phyloP scores from a whole-genome alignment of 2,113 vertebrate species.

The Sialia sialis region DNA sequence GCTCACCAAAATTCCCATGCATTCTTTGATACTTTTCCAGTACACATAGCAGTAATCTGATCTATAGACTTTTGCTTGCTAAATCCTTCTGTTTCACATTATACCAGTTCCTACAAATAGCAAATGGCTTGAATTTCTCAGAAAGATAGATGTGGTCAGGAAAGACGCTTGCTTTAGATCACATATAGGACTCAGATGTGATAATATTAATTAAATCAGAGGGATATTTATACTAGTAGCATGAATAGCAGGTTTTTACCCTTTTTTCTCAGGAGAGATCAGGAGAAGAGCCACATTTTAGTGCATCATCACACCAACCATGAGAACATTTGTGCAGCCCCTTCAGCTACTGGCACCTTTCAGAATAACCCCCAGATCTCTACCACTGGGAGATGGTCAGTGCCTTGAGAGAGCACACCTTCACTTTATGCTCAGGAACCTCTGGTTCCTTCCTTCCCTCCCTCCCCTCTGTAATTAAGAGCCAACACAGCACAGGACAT shows the following conservation, averaged over 20 bases:
- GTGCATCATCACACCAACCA: background rate
- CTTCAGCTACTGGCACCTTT: background rate
- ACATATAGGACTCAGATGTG: background rate
- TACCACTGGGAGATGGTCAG: background rate
- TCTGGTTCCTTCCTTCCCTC: background rate
- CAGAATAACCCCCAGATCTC: background rate
- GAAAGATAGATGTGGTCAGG: background rate
- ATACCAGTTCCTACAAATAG: background rate
- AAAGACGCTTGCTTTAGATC: background rate
- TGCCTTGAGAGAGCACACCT: no score
- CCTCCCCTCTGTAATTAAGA: background rate
- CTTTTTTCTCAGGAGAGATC: background rate
- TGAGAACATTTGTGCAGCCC: background rate
- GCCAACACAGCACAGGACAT: background rate
- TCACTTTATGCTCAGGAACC: fast-evolving
- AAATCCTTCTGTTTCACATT: background rate
- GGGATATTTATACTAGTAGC: background rate
- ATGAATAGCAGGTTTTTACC: background rate
- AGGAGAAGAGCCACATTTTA: background rate
- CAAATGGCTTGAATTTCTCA: background rate
- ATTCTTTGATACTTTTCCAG: background rate
- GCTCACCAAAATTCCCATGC: fast-evolving
- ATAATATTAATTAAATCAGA: background rate
- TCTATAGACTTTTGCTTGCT: background rate
- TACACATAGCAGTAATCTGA: background rate